Percentiles rank a stretch among this genome's conserved stretches.
Conservation (phyloP, 1,140 invertebrate genomes). For the Apis mellifera region DNA sequence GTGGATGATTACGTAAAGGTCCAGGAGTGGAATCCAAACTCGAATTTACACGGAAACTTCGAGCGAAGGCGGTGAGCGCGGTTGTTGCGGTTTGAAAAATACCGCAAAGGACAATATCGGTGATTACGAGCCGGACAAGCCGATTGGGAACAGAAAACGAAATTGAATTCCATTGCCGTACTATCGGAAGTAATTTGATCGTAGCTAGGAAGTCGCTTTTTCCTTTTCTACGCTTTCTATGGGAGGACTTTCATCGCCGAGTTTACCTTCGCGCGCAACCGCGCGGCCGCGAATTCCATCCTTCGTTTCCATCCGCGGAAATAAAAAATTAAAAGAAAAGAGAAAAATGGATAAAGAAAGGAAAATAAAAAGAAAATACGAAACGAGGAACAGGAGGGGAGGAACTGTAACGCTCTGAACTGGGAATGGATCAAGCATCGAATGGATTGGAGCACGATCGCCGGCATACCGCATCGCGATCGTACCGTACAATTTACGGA, state of each 20-base stretch:
- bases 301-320: neutral
- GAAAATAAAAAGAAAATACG: no score
- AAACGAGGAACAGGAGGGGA: neutral
- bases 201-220: conserved; percentile 44
- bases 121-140: conserved; percentile 31
- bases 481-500: neutral
- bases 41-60: conserved; percentile 18
- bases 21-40: conserved; percentile 9
- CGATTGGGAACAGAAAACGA: conserved; percentile 37
- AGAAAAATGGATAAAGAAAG: neutral
- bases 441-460: neutral
- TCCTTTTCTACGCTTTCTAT: conserved; percentile 50
- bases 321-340: neutral
- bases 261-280: conserved; percentile 16
- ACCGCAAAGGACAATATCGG: conserved; percentile 53
- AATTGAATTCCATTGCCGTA: conserved; percentile 50
- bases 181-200: conserved; percentile 55
- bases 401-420: neutral
- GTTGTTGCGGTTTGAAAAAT: conserved; percentile 42
- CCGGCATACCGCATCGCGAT: neutral
- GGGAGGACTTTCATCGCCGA: conserved; percentile 33
- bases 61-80: neutral
- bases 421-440: neutral
- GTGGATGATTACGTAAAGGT: conserved; percentile 1
- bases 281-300: neutral